phyloP scores from a whole-genome alignment of 2,113 vertebrate species.

The Chunga burmeisteri region DNA sequence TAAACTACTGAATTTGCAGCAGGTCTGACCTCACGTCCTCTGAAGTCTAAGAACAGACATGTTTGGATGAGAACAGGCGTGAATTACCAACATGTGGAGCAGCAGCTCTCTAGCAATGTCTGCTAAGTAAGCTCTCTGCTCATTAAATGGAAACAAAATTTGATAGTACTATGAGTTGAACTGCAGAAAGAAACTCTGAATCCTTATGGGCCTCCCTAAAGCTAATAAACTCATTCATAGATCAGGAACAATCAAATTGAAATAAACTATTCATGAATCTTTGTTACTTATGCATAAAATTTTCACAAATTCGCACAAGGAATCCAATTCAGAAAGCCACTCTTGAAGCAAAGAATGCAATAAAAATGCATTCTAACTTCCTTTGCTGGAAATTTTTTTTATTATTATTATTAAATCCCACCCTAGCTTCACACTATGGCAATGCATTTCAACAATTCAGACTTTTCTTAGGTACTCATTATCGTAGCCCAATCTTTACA shows the following conservation, averaged over 20 bases:
- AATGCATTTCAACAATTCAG: not conserved
- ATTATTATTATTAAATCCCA: not conserved
- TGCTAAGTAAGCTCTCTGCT: not conserved
- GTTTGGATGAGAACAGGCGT: not conserved
- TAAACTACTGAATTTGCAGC: not conserved
- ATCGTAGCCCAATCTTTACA: not conserved
- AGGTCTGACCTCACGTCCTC: not conserved
- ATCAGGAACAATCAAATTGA: not conserved
- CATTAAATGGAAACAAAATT: not conserved
- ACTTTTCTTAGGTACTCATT: not conserved
- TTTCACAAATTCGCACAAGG: not conserved
- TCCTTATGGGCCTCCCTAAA: not conserved
- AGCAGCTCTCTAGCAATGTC: not conserved
- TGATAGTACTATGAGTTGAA: not conserved
- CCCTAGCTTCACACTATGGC: not conserved
- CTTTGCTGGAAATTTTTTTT: not conserved
- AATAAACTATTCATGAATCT: conserved; percentile 22
- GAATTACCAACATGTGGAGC: not conserved
- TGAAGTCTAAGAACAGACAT: not conserved
- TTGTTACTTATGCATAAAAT: not conserved
- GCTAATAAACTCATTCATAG: not conserved
- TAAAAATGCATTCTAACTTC: not conserved
- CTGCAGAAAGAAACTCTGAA: not conserved
- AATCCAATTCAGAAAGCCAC: conserved; percentile 19
- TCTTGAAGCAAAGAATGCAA: not conserved